Base-by-base conservation (phyloP, 64 coral and sea anemone genomes). In the Hydrozoanthus tunicans region DNA sequence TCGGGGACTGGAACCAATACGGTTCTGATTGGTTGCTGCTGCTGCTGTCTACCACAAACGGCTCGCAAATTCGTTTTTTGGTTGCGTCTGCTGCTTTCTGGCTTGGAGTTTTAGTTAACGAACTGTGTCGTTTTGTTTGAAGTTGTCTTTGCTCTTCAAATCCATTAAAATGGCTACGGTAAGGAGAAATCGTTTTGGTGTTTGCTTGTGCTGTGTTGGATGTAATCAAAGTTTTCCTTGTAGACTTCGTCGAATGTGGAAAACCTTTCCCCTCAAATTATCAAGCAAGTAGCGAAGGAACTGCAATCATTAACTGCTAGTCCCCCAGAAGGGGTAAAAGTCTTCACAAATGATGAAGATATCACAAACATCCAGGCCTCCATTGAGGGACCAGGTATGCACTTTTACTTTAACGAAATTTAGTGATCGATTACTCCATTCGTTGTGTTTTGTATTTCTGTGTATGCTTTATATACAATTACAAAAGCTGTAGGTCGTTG, bases 301-400 rank as follows among this genome's bases (percentile, higher is more conserved):
- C 81, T 99, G 3, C 90, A 91, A 10, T 93, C 84, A 15, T 73
- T 99, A 88, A 82, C 97, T 9, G 91, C 65, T 58, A 93, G 91
- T 92, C 97, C 97, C 3, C 97, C 97, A 2, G 97, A 99, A 80
- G 97, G 97, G 58, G 95, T 99, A 13, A 99, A 99, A 79, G 74
- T 99, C 64, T 99, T 96, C 74, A 94, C 92, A 55, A 99, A 90
- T 77, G 97, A 99, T 62, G 92, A 99, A 79, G 97, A 99, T 58
- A 93, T 99, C 61, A 99, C 97, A 85, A 92, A 99, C 79, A 99
- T 99, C 62, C 97, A 96, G 91, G 97, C 97, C 56, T 93, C 97
- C 26, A 99, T 99, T 82, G 97, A 99, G 82, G 97, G 97, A 20
- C 97, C 97, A 77, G 93, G 97, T 99, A 77, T 83, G 79, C 73